phyloP scores from a whole-genome alignment of 2,888 invertebrate species.

The Pogonocherus hispidulus region DNA sequence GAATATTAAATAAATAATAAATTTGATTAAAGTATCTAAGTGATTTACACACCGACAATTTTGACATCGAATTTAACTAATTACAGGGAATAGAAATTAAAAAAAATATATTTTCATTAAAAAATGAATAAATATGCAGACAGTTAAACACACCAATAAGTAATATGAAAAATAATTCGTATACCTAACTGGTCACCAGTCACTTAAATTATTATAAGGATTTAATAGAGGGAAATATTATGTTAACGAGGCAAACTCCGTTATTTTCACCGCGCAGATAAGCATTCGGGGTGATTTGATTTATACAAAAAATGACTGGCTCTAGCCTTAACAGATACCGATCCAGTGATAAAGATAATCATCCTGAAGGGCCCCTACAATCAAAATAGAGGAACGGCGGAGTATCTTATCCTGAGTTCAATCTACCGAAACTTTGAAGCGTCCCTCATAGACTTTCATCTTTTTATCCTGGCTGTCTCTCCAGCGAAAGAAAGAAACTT shows the following conservation, averaged over 20 bases:
- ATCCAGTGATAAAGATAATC: conserved; percentile 44
- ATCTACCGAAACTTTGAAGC: conserved; percentile 45
- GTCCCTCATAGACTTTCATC: conserved; percentile 49
- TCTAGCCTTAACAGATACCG: conserved; percentile 38
- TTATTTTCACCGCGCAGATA: conserved; percentile 25
- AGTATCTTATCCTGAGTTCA: conserved; percentile 44
- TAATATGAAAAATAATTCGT: no score
- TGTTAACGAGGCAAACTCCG: conserved; percentile 16
- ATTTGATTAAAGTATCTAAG: no score
- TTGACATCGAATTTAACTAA: no score
- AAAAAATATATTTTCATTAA: no score
- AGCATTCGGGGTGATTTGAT: conserved; percentile 35
- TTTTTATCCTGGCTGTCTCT: conserved; percentile 42
- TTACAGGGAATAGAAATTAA: no score
- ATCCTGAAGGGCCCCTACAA: conserved; percentile 42
- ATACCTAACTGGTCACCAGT: no score
- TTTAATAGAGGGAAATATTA: no score
- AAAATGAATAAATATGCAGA: no score
- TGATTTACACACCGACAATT: no score
- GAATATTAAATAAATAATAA: no score
- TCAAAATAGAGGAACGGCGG: conserved; percentile 45
- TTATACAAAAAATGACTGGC: conserved; percentile 32
- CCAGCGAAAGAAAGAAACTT: conserved; percentile 58
- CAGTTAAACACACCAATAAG: no score
- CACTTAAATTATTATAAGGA: no score